A percentile compares a stretch with the other conserved stretches of the same genome.
phyloP scores from a whole-genome alignment of 2,888 invertebrate genomes.

The Drosophila algonquin region DNA sequence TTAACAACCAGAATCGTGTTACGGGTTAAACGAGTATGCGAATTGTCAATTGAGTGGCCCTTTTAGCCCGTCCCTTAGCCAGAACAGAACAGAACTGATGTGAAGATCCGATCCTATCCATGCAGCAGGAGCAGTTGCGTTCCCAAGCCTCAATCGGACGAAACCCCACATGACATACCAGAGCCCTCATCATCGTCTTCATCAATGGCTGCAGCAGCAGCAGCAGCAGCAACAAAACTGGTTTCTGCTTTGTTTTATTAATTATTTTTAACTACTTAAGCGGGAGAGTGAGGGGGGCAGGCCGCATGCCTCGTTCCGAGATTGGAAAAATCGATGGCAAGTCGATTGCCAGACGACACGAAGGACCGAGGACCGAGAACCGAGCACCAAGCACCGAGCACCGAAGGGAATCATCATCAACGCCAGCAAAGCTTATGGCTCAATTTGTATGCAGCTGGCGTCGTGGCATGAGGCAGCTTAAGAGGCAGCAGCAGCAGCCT shows the following conservation, averaged over 20 bases:
- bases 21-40: slow-evolving; percentile 74
- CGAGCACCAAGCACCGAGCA: not conserved
- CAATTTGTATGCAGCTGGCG: slow-evolving; percentile 77
- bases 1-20: slow-evolving; percentile 51
- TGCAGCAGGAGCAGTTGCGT: not conserved
- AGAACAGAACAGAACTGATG: slow-evolving; percentile 19
- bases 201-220: slow-evolving; percentile 45
- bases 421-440: slow-evolving; percentile 66
- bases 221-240: slow-evolving; percentile 59
- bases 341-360: slow-evolving; percentile 56
- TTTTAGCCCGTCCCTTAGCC: slow-evolving; percentile 41
- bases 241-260: slow-evolving; percentile 67
- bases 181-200: slow-evolving; percentile 30
- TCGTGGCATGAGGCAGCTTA: slow-evolving; percentile 55
- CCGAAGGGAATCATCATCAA: slow-evolving; percentile 46
- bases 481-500: slow-evolving; percentile 39
- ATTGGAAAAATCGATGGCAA: slow-evolving; percentile 62
- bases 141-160: not conserved
- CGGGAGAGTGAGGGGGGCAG: slow-evolving; percentile 11
- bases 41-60: slow-evolving; percentile 74
- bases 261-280: slow-evolving; percentile 68
- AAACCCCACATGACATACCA: slow-evolving; percentile 5
- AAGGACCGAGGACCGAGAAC: slow-evolving; percentile 9
- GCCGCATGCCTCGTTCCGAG: slow-evolving; percentile 18
- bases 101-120: slow-evolving; percentile 17